Evolutionary conservation across 2,113 vertebrate species (phyloP).

Genomic region (Catharus bicknelli): DNA sequence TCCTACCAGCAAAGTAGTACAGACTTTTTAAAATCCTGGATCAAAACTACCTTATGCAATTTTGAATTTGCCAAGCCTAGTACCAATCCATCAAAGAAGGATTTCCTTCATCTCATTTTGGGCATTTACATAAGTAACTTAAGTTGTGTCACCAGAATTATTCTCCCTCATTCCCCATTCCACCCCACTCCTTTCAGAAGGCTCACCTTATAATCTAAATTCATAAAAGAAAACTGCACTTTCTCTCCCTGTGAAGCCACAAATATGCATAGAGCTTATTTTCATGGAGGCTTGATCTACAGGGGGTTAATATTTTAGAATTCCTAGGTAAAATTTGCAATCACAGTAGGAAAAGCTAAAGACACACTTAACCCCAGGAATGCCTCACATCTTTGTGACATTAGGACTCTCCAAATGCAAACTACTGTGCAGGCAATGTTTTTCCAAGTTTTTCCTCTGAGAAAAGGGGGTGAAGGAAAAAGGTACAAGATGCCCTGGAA

Average conservation of each 20-base stretch:
- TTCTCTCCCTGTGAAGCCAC: neutral
- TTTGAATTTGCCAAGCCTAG: neutral
- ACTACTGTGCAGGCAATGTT: neutral
- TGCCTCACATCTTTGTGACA: neutral
- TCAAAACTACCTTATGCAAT: slow-evolving; percentile 15
- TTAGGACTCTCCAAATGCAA: neutral
- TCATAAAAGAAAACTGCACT: neutral
- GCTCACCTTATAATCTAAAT: neutral
- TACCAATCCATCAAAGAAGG: neutral
- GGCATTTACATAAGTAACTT: slow-evolving; percentile 19
- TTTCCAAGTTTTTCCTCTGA: neutral
- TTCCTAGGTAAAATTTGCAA: neutral
- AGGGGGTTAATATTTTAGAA: neutral
- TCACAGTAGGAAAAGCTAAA: neutral
- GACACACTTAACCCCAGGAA: neutral
- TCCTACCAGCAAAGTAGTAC: neutral
- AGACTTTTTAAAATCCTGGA: neutral
- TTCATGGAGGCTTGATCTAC: neutral
- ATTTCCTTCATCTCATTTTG: slow-evolving; percentile 30
- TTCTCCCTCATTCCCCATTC: neutral
- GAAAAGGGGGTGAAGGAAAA: neutral
- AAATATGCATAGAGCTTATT: neutral
- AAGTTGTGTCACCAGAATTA: slow-evolving; percentile 20
- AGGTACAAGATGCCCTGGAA: neutral
- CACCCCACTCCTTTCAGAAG: neutral